A percentile compares a stretch with the other conserved stretches of the same genome.
phyloP scores from a whole-genome alignment of 2,113 vertebrate species.

The Lamprotornis superbus region DNA sequence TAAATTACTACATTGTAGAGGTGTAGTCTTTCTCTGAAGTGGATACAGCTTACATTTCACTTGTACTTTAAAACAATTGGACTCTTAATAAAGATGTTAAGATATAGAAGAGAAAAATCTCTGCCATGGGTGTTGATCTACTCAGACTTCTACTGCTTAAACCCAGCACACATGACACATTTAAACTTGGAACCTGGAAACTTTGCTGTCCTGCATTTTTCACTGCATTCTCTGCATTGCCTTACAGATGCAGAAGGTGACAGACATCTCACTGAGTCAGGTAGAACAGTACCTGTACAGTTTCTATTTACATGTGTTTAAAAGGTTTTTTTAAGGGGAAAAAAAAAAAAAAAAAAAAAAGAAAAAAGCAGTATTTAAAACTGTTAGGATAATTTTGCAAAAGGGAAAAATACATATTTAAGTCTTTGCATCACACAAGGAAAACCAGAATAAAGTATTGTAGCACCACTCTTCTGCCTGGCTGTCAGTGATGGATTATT shows the following conservation, averaged over 20 bases:
- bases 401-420: not conserved
- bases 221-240: not conserved
- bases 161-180: not conserved
- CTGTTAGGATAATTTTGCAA: not conserved
- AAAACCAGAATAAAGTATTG: not conserved
- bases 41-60: not conserved
- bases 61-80: not conserved
- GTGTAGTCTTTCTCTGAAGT: not conserved
- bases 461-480: not conserved
- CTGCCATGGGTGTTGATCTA: not conserved
- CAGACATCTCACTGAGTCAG: not conserved
- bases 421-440: not conserved
- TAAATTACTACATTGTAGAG: not conserved
- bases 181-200: not conserved
- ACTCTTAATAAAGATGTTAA: not conserved
- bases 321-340: rapidly evolving
- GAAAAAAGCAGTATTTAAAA: not conserved
- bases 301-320: not conserved
- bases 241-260: not conserved
- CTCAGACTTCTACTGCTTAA: not conserved
- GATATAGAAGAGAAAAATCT: not conserved
- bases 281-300: not conserved
- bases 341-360: not conserved
- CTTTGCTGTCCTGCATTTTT: not conserved
- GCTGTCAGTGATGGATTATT: not conserved